phyloP scores from a whole-genome alignment of 2,888 invertebrate genomes.

The Sericinus montela region DNA sequence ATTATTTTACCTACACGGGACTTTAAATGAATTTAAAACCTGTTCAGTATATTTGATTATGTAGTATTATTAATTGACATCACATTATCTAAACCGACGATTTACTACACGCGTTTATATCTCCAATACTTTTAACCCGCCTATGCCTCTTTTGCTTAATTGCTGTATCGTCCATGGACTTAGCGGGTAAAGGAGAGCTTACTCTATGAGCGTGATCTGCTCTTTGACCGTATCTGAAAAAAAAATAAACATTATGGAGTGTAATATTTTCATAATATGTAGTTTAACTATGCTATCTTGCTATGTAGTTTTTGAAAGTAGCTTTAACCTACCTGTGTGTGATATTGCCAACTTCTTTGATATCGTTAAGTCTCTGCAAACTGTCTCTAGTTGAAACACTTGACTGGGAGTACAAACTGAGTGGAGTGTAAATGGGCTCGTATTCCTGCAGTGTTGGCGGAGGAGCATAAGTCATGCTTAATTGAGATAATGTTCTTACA shows the following conservation, averaged over 20 bases:
- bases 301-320: not conserved
- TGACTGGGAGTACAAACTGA: conserved; percentile 69
- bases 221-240: conserved; percentile 61
- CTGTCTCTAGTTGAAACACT: conserved; percentile 70
- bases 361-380: conserved; percentile 68
- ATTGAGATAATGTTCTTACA: conserved; percentile 74
- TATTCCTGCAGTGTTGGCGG: conserved; percentile 78
- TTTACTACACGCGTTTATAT: conserved; percentile 82
- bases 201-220: conserved; percentile 68
- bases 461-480: conserved; percentile 80
- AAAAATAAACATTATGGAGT: not conserved
- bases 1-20: not conserved
- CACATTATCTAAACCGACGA: conserved; percentile 49
- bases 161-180: conserved; percentile 63
- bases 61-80: conserved; percentile 17
- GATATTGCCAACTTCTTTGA: conserved; percentile 58
- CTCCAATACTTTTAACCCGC: conserved; percentile 86
- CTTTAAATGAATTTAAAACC: not conserved
- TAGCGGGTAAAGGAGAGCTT: conserved; percentile 70
- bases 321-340: conserved; percentile 54
- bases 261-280: too few species aligned
- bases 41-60: conserved; percentile 9
- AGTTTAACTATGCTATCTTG: too few species aligned
- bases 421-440: conserved; percentile 70
- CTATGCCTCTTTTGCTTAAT: conserved; percentile 79